These are phyloP conservation scores for Polydrusus tereticollis DNA, from an alignment of 2,888 invertebrate genomes.

Conservation along the genomic window DNA sequence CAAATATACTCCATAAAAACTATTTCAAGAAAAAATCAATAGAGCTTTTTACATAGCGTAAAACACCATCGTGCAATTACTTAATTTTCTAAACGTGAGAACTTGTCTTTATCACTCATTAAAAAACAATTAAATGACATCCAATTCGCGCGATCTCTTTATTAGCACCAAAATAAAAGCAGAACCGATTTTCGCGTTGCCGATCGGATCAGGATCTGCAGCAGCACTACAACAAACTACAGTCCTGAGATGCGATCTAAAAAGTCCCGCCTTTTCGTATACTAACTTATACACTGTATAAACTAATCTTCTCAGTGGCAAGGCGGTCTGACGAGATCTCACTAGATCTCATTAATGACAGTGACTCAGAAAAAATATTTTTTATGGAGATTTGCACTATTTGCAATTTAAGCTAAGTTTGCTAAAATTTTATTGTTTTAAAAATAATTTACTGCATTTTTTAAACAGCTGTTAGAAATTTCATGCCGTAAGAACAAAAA, in stretches of 20 bases:
- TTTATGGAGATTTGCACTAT: no score
- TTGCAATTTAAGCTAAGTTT: no score
- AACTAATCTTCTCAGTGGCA: constrained; percentile 1
- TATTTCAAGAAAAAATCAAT: no score
- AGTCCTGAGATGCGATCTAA: constrained; percentile 16
- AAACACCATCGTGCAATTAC: no score
- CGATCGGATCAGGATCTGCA: constrained; percentile 28
- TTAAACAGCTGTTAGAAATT: no score
- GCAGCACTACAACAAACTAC: constrained; percentile 24
- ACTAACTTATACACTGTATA: constrained; percentile 3
- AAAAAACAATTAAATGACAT: not conserved
- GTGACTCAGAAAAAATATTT: not conserved
- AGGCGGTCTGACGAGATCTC: not conserved
- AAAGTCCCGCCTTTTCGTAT: constrained; percentile 5
- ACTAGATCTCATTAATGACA: not conserved
- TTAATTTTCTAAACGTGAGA: no score
- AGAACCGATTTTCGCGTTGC: constrained; percentile 9
- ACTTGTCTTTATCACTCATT: not conserved
- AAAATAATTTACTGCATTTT: no score
- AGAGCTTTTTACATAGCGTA: no score
- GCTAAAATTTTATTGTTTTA: no score
- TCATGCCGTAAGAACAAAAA: no score
- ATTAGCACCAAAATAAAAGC: not conserved
- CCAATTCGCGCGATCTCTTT: not conserved
- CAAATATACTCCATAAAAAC: no score